Percentiles rank a stretch among this genome's conserved stretches.
Evolutionary conservation across 1,140 invertebrate genomes (phyloP).

Genomic region (Pseudobourletiella spinata): DNA sequence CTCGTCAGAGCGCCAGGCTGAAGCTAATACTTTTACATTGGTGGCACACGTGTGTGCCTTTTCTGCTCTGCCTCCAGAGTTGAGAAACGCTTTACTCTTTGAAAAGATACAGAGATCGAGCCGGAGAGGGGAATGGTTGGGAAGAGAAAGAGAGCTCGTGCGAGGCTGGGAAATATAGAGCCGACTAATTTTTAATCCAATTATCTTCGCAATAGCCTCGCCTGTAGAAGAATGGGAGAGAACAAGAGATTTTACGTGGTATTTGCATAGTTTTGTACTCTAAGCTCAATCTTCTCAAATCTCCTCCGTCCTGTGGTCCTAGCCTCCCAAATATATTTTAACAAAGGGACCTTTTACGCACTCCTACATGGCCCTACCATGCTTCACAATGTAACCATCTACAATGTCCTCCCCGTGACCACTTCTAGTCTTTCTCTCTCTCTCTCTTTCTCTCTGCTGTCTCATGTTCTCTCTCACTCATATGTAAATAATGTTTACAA

Average conservation of each 20-base stretch:
- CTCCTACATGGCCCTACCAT: no score
- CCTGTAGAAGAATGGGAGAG: background rate
- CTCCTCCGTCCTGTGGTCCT: background rate
- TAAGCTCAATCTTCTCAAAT: background rate
- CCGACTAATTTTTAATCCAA: conserved; percentile 8
- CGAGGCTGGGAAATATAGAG: no score
- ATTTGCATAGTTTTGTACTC: conserved; percentile 9
- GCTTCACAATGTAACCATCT: no score
- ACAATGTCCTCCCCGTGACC: no score
- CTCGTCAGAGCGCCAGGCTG: no score
- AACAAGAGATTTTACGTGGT: background rate
- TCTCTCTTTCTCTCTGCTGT: background rate
- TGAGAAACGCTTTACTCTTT: no score
- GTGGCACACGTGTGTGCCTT: no score
- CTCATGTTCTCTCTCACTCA: background rate
- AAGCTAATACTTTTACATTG: no score
- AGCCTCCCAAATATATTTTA: background rate
- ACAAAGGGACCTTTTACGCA: conserved; percentile 3
- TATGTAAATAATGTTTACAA: background rate
- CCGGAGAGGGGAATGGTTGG: no score
- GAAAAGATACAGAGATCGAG: no score
- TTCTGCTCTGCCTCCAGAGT: no score
- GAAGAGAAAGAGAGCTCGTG: no score
- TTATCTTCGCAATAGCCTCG: background rate
- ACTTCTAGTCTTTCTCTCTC: background rate